Evolutionary conservation across 2,888 invertebrate genomes (phyloP).

Genomic region (Phymatocera aterrima): DNA sequence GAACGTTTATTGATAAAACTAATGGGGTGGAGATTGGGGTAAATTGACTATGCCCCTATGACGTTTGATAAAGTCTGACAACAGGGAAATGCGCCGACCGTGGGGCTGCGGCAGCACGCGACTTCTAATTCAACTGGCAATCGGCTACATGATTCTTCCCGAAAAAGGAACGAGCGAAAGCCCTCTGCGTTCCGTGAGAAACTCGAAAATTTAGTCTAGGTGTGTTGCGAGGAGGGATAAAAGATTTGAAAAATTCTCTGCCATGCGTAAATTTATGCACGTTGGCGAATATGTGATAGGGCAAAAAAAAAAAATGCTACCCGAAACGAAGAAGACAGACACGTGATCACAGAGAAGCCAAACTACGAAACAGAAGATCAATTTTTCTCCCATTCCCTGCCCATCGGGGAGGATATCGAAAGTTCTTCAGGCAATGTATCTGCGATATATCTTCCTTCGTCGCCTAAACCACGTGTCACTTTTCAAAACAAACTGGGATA

Average conservation of each 20-base stretch:
- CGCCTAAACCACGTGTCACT: conserved; percentile 27
- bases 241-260: too few species aligned
- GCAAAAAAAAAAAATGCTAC: too few species aligned
- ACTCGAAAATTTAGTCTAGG: too few species aligned
- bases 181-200: neutral
- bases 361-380: neutral
- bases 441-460: conserved; percentile 34
- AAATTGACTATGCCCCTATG: conserved; percentile 47
- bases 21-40: conserved; percentile 44
- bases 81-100: conserved; percentile 7
- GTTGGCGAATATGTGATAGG: too few species aligned
- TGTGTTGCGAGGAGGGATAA: neutral
- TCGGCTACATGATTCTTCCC: neutral
- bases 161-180: neutral
- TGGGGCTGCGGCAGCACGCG: conserved; percentile 26
- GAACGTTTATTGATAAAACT: conserved; percentile 45
- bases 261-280: too few species aligned
- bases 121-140: conserved; percentile 10
- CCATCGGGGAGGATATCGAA: neutral
- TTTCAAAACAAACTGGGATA: conserved; percentile 45
- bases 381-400: conserved; percentile 15
- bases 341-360: neutral
- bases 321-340: too few species aligned
- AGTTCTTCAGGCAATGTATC: conserved; percentile 26
- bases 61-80: conserved; percentile 32